A percentile compares a stretch with the other conserved stretches of the same genome.
These are phyloP conservation scores for Apis cerana DNA, from an alignment of 1,140 invertebrate genomes.

Conservation along the genomic window DNA sequence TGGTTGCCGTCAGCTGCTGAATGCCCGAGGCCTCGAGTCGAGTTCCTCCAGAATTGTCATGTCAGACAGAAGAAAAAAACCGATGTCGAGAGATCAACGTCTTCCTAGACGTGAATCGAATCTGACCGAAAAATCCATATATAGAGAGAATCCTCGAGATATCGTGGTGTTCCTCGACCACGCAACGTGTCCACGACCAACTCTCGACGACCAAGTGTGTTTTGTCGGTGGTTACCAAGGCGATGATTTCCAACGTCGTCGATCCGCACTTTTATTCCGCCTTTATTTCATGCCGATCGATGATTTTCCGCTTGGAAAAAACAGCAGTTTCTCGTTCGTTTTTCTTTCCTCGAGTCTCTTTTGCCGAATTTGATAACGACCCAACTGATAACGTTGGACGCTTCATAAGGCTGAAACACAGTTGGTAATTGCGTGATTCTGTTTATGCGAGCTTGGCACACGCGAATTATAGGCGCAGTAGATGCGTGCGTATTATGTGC, in stretches of 20 bases:
- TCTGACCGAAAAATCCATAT: conserved; percentile 37
- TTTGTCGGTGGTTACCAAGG: conserved; percentile 72
- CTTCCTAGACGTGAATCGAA: conserved; percentile 43
- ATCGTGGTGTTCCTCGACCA: background rate
- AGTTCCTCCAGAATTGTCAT: conserved; percentile 49
- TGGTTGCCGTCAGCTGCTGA: conserved; percentile 57
- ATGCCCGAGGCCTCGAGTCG: conserved; percentile 34
- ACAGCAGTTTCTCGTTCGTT: background rate
- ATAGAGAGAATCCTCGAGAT: background rate
- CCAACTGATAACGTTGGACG: background rate
- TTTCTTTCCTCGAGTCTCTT: background rate
- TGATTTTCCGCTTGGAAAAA: conserved; percentile 4
- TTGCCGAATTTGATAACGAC: background rate
- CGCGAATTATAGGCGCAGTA: conserved; percentile 64
- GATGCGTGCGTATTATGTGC: too few species aligned
- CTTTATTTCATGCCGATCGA: conserved; percentile 48
- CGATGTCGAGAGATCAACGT: conserved; percentile 29
- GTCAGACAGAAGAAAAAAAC: conserved; percentile 42
- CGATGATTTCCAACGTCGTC: conserved; percentile 35
- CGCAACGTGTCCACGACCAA: conserved; percentile 7
- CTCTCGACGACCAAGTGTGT: conserved; percentile 53
- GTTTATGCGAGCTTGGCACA: conserved; percentile 31
- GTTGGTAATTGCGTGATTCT: conserved; percentile 49
- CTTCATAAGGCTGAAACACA: conserved; percentile 17
- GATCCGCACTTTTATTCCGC: background rate